Percentiles rank a stretch among this genome's conserved stretches.
Conservation (phyloP, 1,140 invertebrate genomes). For the Neodiprion lecontei region DNA sequence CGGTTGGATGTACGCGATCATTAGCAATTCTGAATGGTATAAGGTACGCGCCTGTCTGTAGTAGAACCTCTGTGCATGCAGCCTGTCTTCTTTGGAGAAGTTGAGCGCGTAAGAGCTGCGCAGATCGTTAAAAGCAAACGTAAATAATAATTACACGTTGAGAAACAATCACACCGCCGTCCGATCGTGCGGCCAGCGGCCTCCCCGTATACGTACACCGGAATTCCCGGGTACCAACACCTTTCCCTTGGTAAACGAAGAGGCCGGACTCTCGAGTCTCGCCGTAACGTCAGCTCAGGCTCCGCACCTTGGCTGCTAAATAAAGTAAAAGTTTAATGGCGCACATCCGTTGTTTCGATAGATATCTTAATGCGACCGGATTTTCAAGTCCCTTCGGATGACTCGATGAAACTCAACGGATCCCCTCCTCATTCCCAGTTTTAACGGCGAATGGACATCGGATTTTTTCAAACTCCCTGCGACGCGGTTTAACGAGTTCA, state of each 20-base stretch:
- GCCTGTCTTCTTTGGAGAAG: no score
- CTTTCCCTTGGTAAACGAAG: not conserved
- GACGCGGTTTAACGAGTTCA: not conserved
- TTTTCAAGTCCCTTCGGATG: conserved; percentile 55
- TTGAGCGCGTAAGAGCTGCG: conserved; percentile 16
- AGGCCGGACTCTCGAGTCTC: not conserved
- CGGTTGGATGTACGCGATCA: conserved; percentile 20
- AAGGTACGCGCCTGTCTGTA: not conserved
- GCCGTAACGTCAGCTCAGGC: not conserved
- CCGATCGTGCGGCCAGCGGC: conserved; percentile 1
- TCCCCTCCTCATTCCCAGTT: not conserved
- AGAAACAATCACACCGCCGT: conserved; percentile 35
- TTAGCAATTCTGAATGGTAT: conserved; percentile 48
- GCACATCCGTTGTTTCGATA: conserved; percentile 62
- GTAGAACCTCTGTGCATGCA: no score
- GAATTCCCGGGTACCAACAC: not conserved
- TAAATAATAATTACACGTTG: conserved; percentile 49
- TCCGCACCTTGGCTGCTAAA: conserved; percentile 39
- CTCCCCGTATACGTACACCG: not conserved
- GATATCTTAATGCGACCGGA: conserved; percentile 63
- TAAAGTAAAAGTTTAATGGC: conserved; percentile 61
- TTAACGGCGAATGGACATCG: not conserved
- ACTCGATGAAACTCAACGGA: conserved; percentile 39
- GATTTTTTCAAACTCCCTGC: not conserved
- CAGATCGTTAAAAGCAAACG: conserved; percentile 38